These are phyloP conservation scores for Centropristis striata DNA, from an alignment of 2,113 vertebrate genomes.

Conservation along the genomic window DNA sequence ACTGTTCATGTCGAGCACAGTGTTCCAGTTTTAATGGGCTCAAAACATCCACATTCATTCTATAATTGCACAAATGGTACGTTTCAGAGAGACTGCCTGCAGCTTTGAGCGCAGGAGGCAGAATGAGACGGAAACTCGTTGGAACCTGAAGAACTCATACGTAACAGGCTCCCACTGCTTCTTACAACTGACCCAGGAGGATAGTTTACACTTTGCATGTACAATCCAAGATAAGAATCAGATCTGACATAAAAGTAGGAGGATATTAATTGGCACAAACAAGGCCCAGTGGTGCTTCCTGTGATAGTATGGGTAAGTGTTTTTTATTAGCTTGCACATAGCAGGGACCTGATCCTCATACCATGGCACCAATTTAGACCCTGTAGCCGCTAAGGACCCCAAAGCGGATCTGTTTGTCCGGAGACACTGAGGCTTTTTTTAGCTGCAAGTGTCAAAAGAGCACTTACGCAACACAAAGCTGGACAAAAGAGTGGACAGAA, in stretches of 20 bases:
- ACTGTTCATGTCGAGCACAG: slow-evolving; percentile 24
- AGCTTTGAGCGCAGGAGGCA: slow-evolving; percentile 48
- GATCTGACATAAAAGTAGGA: slow-evolving; percentile 58
- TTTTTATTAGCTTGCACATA: slow-evolving; percentile 46
- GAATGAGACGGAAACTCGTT: slow-evolving; percentile 8
- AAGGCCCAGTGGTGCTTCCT: slow-evolving; percentile 35
- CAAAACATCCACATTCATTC: slow-evolving; percentile 47
- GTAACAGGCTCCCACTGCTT: slow-evolving; percentile 38
- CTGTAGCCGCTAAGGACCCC: slow-evolving; percentile 14
- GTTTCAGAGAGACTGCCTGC: slow-evolving; percentile 49
- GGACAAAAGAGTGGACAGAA: background rate
- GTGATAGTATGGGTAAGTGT: slow-evolving; percentile 27
- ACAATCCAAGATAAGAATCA: slow-evolving; percentile 52
- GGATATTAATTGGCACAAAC: slow-evolving; percentile 64
- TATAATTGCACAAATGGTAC: slow-evolving; percentile 63
- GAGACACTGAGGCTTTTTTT: slow-evolving; percentile 18
- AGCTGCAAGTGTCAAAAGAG: slow-evolving; percentile 32
- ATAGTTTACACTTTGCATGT: slow-evolving; percentile 3
- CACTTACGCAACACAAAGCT: slow-evolving; percentile 17
- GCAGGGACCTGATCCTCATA: slow-evolving; percentile 16
- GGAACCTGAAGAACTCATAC: slow-evolving; percentile 17
- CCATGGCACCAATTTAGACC: slow-evolving; percentile 4
- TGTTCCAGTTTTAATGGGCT: slow-evolving; percentile 55
- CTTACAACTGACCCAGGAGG: slow-evolving; percentile 44
- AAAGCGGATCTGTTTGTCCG: slow-evolving; percentile 30